Evolutionary conservation across 2,888 invertebrate genomes (phyloP).

Genomic region (Plagodis pulveraria): DNA sequence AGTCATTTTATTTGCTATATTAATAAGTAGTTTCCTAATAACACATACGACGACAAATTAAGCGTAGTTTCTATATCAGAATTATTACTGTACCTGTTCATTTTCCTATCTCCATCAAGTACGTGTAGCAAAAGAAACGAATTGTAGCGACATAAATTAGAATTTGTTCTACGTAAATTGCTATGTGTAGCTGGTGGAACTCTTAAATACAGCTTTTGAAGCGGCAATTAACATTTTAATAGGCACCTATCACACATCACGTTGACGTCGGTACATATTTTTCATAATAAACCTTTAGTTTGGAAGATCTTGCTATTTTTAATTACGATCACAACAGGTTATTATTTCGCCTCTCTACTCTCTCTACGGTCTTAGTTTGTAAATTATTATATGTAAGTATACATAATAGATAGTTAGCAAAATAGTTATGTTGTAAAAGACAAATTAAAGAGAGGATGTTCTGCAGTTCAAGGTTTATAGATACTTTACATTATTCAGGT

Average conservation of each 20-base stretch:
- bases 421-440: too few relatives aligned
- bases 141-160: constrained; percentile 27
- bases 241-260: constrained; percentile 32
- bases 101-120: constrained; percentile 28
- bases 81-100: constrained; percentile 23
- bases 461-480: too few relatives aligned
- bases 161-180: constrained; percentile 33
- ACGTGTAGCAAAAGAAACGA: constrained; percentile 21
- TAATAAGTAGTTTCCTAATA: constrained; percentile 8
- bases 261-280: constrained; percentile 33
- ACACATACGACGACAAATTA: constrained; percentile 17
- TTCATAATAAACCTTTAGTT: constrained; percentile 28
- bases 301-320: constrained; percentile 1
- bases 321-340: not conserved
- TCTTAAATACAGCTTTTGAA: constrained; percentile 28
- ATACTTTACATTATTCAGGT: too few relatives aligned
- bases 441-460: too few relatives aligned
- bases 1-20: too few relatives aligned
- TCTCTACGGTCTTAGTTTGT: too few relatives aligned
- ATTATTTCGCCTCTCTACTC: too few relatives aligned
- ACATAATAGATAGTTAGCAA: too few relatives aligned
- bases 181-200: constrained; percentile 31
- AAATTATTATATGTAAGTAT: too few relatives aligned
- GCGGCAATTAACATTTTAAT: constrained; percentile 34
- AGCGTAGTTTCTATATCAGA: constrained; percentile 13